Percentiles rank a stretch among this genome's conserved stretches.
Conservation (phyloP, 2,113 vertebrate species). For the Terrapene triunguis region DNA sequence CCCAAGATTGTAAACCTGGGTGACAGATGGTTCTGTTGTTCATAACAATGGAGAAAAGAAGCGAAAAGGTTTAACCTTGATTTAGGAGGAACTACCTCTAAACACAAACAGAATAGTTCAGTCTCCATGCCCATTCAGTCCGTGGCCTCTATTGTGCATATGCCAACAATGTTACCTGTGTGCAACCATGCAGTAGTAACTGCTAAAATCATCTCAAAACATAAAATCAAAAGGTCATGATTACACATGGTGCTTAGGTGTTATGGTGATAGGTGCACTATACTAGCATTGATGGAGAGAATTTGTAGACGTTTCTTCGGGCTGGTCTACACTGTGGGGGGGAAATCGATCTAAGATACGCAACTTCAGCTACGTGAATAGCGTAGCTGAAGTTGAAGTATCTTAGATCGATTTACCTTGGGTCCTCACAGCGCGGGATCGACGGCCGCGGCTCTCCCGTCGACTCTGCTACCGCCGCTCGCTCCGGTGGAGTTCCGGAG, state of each 20-base stretch:
- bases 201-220: background rate
- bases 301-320: background rate
- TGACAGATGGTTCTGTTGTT: background rate
- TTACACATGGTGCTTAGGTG: too few relatives aligned
- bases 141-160: accelerated
- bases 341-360: too few relatives aligned
- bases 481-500: too few relatives aligned
- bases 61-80: background rate
- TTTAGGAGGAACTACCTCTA: background rate
- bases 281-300: accelerated
- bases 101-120: background rate
- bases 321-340: too few relatives aligned
- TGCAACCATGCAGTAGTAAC: background rate
- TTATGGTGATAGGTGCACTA: accelerated
- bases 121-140: background rate
- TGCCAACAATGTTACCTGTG: background rate
- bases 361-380: too few relatives aligned
- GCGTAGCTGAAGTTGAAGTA: too few relatives aligned
- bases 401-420: too few relatives aligned
- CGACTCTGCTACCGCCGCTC: too few relatives aligned
- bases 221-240: accelerated
- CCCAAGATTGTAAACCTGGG: accelerated
- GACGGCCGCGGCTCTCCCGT: too few relatives aligned
- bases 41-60: background rate
- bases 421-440: too few relatives aligned